Conservation (phyloP, 1,140 invertebrate species). For the Drosophila setifemur region DNA sequence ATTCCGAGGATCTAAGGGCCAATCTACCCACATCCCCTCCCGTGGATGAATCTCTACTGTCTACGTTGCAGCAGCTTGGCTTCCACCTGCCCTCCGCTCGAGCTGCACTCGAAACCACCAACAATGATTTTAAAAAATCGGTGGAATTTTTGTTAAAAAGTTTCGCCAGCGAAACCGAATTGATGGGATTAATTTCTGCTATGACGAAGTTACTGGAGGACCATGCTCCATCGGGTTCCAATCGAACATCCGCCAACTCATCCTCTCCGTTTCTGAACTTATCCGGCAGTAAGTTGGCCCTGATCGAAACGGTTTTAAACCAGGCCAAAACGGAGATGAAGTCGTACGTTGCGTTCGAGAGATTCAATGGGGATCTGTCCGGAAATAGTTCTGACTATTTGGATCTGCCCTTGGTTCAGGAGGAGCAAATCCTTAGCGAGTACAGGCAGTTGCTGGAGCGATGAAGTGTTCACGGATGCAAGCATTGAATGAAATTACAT, state of each 20-base stretch:
- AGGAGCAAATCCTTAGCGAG: slow-evolving; percentile 85
- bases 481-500: too few relatives aligned
- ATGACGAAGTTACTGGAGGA: slow-evolving; percentile 9
- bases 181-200: slow-evolving; percentile 20
- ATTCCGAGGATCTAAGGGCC: slow-evolving; percentile 44
- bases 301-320: slow-evolving; percentile 31
- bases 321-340: slow-evolving; percentile 51
- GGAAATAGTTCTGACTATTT: slow-evolving; percentile 86
- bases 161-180: slow-evolving; percentile 40
- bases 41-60: slow-evolving; percentile 67
- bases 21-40: slow-evolving; percentile 35
- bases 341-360: slow-evolving; percentile 83
- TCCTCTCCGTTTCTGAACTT: slow-evolving; percentile 5
- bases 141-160: slow-evolving; percentile 84
- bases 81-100: slow-evolving; percentile 84
- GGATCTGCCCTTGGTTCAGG: slow-evolving; percentile 84
- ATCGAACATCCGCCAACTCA: not conserved
- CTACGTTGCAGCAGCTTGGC: slow-evolving; percentile 84
- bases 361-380: slow-evolving; percentile 84
- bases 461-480: not conserved
- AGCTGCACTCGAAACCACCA: slow-evolving; percentile 83
- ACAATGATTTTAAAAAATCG: slow-evolving; percentile 84
- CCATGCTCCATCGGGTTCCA: slow-evolving; percentile 1
- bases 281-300: slow-evolving; percentile 5
- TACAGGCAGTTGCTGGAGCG: slow-evolving; percentile 84